Evolutionary conservation across 2,113 vertebrate species (phyloP).

Genomic region (Pogona vitticeps): DNA sequence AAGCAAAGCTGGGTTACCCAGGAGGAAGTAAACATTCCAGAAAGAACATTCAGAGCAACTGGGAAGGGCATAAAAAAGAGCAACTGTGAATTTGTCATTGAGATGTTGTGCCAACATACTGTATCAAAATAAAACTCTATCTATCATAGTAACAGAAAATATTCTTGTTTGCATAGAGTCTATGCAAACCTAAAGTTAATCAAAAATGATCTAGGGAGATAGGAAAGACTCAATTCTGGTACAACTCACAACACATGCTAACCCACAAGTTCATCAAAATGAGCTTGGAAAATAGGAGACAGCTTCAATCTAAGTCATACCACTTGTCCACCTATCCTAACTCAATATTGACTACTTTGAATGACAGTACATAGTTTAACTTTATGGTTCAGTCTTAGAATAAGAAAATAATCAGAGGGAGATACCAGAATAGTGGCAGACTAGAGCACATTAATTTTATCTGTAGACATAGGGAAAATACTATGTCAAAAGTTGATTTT

Average conservation of each 20-base stretch:
- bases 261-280: background rate
- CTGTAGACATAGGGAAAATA: background rate
- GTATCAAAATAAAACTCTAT: background rate
- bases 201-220: background rate
- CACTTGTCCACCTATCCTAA: background rate
- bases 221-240: background rate
- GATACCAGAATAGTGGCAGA: background rate
- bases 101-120: background rate
- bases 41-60: background rate
- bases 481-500: background rate
- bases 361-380: background rate
- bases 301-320: background rate
- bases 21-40: conserved; percentile 30
- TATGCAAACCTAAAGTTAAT: background rate
- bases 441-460: background rate
- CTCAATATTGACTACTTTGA: background rate
- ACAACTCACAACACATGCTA: background rate
- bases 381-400: background rate
- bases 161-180: too few relatives aligned
- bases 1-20: conserved; percentile 1
- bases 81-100: background rate
- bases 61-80: background rate
- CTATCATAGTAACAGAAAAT: too few relatives aligned
- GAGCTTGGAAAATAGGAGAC: background rate
- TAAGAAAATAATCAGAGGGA: background rate